Percentiles rank a stretch among this genome's conserved stretches.
Evolutionary conservation across 2,797 vertebrate genomes (phyloP).

Genomic region (Cyprinella venusta): DNA sequence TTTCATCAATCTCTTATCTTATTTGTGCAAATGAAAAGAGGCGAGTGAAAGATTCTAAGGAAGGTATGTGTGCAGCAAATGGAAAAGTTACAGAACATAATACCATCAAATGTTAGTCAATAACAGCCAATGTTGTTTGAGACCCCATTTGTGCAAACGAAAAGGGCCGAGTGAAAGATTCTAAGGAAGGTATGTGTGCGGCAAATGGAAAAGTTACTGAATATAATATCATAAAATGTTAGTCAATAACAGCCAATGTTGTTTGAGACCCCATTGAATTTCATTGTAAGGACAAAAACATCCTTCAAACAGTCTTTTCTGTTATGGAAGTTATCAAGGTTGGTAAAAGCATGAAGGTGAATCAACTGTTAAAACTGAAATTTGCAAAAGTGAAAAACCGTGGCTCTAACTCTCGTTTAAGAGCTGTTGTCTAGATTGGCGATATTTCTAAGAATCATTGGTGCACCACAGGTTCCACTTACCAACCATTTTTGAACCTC

Average conservation of each 20-base stretch:
- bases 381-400: background rate
- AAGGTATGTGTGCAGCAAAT: constrained; percentile 5
- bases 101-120: too few relatives aligned
- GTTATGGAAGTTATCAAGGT: background rate
- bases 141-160: constrained; percentile 38
- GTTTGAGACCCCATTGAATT: background rate
- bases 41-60: background rate
- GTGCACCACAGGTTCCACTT: background rate
- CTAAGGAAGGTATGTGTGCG: constrained; percentile 1
- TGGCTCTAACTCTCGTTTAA: background rate
- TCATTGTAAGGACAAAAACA: too few relatives aligned
- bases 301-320: background rate
- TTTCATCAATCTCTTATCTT: constrained; percentile 69
- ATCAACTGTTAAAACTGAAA: background rate
- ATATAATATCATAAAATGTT: too few relatives aligned
- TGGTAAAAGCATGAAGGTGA: too few relatives aligned
- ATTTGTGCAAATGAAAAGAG: constrained; percentile 39
- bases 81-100: background rate
- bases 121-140: background rate
- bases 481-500: background rate
- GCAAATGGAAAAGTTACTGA: background rate
- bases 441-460: background rate
- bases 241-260: background rate
- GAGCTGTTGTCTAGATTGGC: background rate
- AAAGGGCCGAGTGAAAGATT: constrained; percentile 20